Percentiles rank a stretch among this genome's conserved stretches.
These are phyloP conservation scores for Catharus minimus DNA, from an alignment of 2,113 vertebrate species.

Conservation along the genomic window DNA sequence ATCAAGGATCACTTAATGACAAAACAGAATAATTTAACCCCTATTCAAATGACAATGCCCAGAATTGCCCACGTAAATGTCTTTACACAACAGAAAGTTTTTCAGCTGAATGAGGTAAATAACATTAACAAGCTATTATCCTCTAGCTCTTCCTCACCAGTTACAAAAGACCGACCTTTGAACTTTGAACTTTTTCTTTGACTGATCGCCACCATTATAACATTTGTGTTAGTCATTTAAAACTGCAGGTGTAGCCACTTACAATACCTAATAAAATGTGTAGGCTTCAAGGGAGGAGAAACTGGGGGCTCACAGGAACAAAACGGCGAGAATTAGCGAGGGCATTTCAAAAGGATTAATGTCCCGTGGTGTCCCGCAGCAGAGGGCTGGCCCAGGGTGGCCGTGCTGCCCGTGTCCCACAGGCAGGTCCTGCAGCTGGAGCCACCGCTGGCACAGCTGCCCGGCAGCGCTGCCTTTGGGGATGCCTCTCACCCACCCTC, in stretches of 20 bases:
- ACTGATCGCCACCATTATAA: conserved; percentile 80
- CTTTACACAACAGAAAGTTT: conserved; percentile 78
- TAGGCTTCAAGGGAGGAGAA: conserved; percentile 36
- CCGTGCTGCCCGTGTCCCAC: not conserved
- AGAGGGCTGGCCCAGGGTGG: not conserved
- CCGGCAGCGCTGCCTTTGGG: not conserved
- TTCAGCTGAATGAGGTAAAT: conserved; percentile 80
- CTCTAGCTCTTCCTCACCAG: conserved; percentile 69
- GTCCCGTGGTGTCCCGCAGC: not conserved
- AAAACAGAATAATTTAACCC: conserved; percentile 84
- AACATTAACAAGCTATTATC: conserved; percentile 84
- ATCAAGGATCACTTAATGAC: conserved; percentile 87
- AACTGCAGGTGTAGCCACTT: conserved; percentile 90
- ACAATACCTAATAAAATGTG: conserved; percentile 82
- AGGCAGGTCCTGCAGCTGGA: not conserved
- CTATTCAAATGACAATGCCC: conserved; percentile 80
- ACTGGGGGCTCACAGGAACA: not conserved
- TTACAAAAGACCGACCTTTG: conserved; percentile 88
- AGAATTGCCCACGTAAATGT: conserved; percentile 77
- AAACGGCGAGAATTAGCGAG: conserved; percentile 21
- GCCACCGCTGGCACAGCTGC: not conserved
- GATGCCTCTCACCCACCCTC: fast-evolving
- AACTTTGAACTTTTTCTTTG: conserved; percentile 85
- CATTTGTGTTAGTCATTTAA: conserved; percentile 82
- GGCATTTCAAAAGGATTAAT: conserved; percentile 62